Conservation (phyloP, 2,888 invertebrate genomes). For the Nebria brevicollis region DNA sequence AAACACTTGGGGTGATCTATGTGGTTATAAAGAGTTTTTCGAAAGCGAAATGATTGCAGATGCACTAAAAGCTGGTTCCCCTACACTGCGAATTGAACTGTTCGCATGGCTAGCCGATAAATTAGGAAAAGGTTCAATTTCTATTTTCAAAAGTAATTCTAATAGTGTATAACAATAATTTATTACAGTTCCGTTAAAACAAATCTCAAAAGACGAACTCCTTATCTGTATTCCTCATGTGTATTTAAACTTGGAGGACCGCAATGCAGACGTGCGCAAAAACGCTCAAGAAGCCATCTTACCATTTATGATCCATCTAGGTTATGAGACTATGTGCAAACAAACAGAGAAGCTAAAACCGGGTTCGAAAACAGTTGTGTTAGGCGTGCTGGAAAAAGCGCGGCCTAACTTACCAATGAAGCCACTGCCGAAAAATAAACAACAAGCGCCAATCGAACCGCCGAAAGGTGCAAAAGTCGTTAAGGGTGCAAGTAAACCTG, state of each 20-base stretch:
- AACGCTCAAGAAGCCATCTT: conserved; percentile 89
- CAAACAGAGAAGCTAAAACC: conserved; percentile 84
- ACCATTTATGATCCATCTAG: conserved; percentile 92
- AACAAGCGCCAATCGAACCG: conserved; percentile 67
- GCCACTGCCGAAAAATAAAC: conserved; percentile 73
- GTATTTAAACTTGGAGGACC: conserved; percentile 87
- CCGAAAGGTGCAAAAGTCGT: conserved; percentile 53
- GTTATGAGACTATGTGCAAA: conserved; percentile 81
- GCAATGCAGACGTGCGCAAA: conserved; percentile 91
- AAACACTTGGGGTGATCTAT: conserved; percentile 85
- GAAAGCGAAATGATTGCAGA: conserved; percentile 92
- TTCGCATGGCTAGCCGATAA: conserved; percentile 88
- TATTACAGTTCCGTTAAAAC: conserved; percentile 72
- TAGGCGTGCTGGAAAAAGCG: conserved; percentile 84
- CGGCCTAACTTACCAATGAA: conserved; percentile 86
- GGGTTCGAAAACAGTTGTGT: conserved; percentile 79
- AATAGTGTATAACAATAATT: not conserved
- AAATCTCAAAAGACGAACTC: conserved; percentile 85
- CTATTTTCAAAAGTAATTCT: conserved; percentile 30
- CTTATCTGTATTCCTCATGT: conserved; percentile 79
- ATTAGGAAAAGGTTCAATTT: conserved; percentile 72
- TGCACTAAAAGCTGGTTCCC: conserved; percentile 86
- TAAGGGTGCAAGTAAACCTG: conserved; percentile 31
- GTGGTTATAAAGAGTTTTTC: conserved; percentile 82
- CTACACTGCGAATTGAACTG: conserved; percentile 81